Evolutionary conservation across 2,113 vertebrate species (phyloP), one percentile per base, ranked within the genome.

Genomic region (Pitta sordida): DNA sequence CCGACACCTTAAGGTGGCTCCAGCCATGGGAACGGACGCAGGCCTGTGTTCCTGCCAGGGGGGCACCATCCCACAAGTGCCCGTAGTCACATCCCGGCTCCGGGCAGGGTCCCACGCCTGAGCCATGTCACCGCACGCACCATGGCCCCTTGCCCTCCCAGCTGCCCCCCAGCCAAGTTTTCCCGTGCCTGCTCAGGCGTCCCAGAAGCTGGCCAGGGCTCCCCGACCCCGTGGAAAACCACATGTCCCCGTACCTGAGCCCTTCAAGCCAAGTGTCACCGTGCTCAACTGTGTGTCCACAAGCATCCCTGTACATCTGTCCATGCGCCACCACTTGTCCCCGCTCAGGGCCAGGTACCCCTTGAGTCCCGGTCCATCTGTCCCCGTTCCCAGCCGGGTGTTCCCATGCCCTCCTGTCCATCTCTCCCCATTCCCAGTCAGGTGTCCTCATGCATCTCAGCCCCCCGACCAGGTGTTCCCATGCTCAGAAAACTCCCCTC

Each of bases 1-100:
- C 44, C 1, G 59, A 37, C 77, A 29, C 60, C 77, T 88, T 88
- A 88, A 88, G 86, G 86, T 88, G 86, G 86, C 60, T 88, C 86
- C 86, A 9, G 76, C 59, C 76, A 7, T 6, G 37, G 59, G 17
- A 26, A 19, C 7, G 12, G 59, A 39, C 85, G 15, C 11, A 11
- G 21, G 0, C 19, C 9, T 0, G 32, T 27, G 36, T 32, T 37
- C 51, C 59, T 43, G 58, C 4, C 30, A 1, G 74, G 41, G 11
- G 5, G 14, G 27, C 44, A 14, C 55, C 10, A 1, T n/a, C 46
- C 36, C 41, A 9, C 41, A 36, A 1, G 9, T 6, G 63, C 37
- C 63, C 8, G 13, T 7, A 46, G 0, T 29, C 64, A 1, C 6
- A 29, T 13, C 27, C 23, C 55, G 22, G 0, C 6, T 14, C n/a